Percentiles rank a stretch among this genome's conserved stretches.
phyloP scores from a whole-genome alignment of 2,888 invertebrate species.

The Drosophila phalerata region DNA sequence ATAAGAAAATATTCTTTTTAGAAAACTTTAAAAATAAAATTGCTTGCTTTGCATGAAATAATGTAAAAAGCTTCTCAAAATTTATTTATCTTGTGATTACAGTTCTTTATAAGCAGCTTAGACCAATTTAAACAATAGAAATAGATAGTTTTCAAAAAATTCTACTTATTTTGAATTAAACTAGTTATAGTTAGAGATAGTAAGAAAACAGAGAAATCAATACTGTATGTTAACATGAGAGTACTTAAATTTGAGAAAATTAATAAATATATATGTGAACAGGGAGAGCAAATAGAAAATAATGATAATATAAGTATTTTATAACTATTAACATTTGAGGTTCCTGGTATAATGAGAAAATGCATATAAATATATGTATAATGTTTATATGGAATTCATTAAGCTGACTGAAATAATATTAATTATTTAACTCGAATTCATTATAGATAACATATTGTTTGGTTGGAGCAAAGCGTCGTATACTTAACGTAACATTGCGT shows the following conservation, averaged over 20 bases:
- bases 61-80: no score
- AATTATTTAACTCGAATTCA: background rate
- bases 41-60: no score
- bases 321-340: no score
- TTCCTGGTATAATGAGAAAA: no score
- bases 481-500: conserved; percentile 33
- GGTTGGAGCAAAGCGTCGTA: conserved; percentile 12
- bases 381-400: background rate
- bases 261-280: no score
- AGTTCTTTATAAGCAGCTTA: background rate
- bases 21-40: no score
- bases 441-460: background rate
- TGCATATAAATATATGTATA: background rate
- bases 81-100: no score
- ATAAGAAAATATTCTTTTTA: background rate
- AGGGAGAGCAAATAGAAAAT: background rate
- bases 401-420: background rate
- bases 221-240: no score
- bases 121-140: background rate
- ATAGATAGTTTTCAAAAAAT: background rate
- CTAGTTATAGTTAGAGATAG: background rate
- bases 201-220: no score
- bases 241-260: no score
- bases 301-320: no score
- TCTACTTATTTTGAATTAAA: background rate